phyloP scores from a whole-genome alignment of 2,888 invertebrate species.

The Auanema sp. region DNA sequence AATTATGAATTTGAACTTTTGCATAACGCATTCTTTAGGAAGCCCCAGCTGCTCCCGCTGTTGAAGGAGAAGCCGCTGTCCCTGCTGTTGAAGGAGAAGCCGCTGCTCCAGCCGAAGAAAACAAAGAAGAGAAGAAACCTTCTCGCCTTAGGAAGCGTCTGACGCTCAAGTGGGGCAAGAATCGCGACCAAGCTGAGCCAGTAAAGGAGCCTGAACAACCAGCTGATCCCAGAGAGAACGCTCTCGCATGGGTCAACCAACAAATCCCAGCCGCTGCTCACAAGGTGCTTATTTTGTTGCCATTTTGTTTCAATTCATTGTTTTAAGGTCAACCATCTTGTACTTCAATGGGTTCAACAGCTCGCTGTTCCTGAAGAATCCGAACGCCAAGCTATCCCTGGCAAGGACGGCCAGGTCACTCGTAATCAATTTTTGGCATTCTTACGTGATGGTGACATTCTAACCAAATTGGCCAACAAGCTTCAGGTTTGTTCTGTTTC shows the following conservation, averaged over 20 bases:
- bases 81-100: conserved; percentile 15
- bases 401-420: conserved; percentile 54
- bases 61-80: conserved; percentile 11
- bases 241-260: conserved; percentile 55
- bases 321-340: conserved; percentile 52
- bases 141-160: conserved; percentile 36
- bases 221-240: conserved; percentile 55
- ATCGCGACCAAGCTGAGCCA: conserved; percentile 37
- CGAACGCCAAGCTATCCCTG: conserved; percentile 50
- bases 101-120: conserved; percentile 9
- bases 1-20: not conserved
- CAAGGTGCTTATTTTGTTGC: conserved; percentile 38
- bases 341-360: conserved; percentile 55
- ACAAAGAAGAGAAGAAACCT: conserved; percentile 32
- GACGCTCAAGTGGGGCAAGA: conserved; percentile 46
- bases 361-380: conserved; percentile 50
- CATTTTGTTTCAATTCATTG: not conserved
- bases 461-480: conserved; percentile 57
- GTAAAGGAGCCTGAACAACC: conserved; percentile 54
- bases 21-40: not conserved
- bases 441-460: conserved; percentile 55
- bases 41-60: conserved; percentile 6
- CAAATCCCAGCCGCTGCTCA: conserved; percentile 59
- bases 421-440: conserved; percentile 57
- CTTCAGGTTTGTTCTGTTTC: conserved; percentile 32